These are phyloP conservation scores for Fringilla coelebs DNA, from an alignment of 2,797 vertebrate species.

Conservation along the genomic window DNA sequence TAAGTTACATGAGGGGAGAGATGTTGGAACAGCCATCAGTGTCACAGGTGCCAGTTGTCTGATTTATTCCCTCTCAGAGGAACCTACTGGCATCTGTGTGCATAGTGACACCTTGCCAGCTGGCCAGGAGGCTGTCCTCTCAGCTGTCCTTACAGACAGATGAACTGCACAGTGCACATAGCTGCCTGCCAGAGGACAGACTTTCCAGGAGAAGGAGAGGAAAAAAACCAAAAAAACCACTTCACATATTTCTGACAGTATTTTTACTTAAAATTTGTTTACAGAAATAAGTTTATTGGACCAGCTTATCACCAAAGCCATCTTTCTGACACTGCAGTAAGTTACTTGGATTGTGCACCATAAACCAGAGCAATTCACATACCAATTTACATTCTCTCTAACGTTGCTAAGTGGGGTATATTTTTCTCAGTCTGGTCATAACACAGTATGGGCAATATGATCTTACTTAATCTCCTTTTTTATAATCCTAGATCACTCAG, in stretches of 20 bases:
- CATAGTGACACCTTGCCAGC: conserved; percentile 49
- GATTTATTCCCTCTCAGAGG: conserved; percentile 39
- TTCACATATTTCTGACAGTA: background rate
- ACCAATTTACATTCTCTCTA: background rate
- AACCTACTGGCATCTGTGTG: background rate
- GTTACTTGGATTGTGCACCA: background rate
- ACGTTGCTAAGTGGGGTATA: background rate
- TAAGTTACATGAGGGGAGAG: background rate
- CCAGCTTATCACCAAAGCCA: background rate
- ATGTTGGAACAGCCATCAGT: background rate
- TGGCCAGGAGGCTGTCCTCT: conserved; percentile 46
- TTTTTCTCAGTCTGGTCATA: conserved; percentile 11
- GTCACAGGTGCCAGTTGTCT: conserved; percentile 31
- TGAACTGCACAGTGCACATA: conserved; percentile 14
- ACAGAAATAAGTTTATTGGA: background rate
- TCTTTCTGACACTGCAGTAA: background rate
- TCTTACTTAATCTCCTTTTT: conserved; percentile 8
- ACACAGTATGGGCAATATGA: background rate
- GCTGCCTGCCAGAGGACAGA: conserved; percentile 26
- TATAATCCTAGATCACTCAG: background rate
- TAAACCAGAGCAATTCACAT: background rate
- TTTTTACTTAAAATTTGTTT: conserved; percentile 40
- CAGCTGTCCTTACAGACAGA: conserved; percentile 56
- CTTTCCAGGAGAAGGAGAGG: background rate
- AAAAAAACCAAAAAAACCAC: background rate